Base-by-base conservation (phyloP, 2,888 invertebrate species). In the Altica lythri region DNA sequence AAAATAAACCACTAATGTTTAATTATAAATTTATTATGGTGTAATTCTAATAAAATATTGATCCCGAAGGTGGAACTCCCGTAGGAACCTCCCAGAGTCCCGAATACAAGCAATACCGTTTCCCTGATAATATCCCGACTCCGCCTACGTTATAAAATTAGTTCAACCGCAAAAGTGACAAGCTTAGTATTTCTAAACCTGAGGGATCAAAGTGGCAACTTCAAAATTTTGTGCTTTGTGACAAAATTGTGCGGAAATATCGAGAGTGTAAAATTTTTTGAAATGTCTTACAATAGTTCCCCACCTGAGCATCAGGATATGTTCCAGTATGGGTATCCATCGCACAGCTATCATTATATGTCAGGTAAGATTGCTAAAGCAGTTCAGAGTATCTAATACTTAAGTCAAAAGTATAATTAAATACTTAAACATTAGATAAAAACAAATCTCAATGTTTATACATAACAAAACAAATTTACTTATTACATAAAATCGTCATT, bases 271-370 rank as follows among this genome's bases (percentile, higher is more conserved):
- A 25, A 13, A n/a, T 17, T 40, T 54, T 50, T 40, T 12, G 17
- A 51, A 51, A 74, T 73, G 74, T 69, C 73, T 34, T 74, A 71
- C 51, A 67, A 68, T 30, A 70, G 65, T 61, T 72, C 72, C 9
- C 65, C 69, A 9, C 67, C 63, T 48, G 69, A 73, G 56, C 65
- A 67, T 25, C 70, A 70, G 55, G 74, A 73, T 55, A 65, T 69
- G 46, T 73, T 68, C 55, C 74, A 74, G 48, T 73, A 70, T 56
- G 59, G 67, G 10, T 74, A 73, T 61, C 64, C 68, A 46, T 59
- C 65, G 35, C 70, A 72, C 52, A 61, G 61, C 37, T 72, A 71
- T 53, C 71, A 73, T 53, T 72, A 70, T 54, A 63, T 73, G 46
- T 70, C 71, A 67, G 73, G 73, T 73, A 62, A 37, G 29, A n/a